Conservation (phyloP, 2,113 vertebrate genomes). For the Syrmaticus mikado region DNA sequence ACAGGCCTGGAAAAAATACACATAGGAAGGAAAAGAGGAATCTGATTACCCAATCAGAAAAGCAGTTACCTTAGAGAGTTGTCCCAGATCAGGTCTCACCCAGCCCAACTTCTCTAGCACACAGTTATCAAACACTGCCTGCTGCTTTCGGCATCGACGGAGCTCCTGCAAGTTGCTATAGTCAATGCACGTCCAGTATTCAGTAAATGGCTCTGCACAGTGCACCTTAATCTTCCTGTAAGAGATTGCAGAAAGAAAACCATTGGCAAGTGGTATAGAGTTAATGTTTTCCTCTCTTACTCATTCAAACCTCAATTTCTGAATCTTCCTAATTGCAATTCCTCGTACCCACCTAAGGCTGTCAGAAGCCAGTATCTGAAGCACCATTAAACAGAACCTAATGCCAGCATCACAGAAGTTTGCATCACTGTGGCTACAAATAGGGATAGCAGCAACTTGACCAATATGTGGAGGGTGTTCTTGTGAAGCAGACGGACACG, state of each 20-base stretch:
- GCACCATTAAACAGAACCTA: background rate
- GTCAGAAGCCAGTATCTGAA: background rate
- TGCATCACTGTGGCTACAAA: fast-evolving
- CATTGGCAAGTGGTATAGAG: fast-evolving
- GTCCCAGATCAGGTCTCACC: slow-evolving; percentile 91
- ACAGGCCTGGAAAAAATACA: fast-evolving
- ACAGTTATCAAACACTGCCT: slow-evolving; percentile 91
- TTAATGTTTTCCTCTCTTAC: background rate
- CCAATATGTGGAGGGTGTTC: fast-evolving
- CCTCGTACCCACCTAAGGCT: background rate
- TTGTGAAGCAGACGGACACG: background rate
- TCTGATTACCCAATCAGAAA: fast-evolving
- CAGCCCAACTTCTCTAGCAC: slow-evolving; percentile 95
- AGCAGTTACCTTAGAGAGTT: slow-evolving; percentile 92
- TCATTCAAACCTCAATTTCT: background rate
- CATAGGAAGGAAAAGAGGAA: fast-evolving
- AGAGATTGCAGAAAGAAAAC: background rate
- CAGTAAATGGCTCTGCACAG: slow-evolving; percentile 93
- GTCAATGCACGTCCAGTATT: slow-evolving; percentile 97
- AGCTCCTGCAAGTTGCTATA: slow-evolving; percentile 81
- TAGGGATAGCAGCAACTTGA: background rate
- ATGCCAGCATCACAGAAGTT: fast-evolving
- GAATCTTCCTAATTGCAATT: background rate
- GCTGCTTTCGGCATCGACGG: slow-evolving; percentile 88
- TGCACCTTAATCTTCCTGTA: slow-evolving; percentile 89